Conservation (phyloP, 23 tunicate genomes). For the Halocynthia aurantium region DNA sequence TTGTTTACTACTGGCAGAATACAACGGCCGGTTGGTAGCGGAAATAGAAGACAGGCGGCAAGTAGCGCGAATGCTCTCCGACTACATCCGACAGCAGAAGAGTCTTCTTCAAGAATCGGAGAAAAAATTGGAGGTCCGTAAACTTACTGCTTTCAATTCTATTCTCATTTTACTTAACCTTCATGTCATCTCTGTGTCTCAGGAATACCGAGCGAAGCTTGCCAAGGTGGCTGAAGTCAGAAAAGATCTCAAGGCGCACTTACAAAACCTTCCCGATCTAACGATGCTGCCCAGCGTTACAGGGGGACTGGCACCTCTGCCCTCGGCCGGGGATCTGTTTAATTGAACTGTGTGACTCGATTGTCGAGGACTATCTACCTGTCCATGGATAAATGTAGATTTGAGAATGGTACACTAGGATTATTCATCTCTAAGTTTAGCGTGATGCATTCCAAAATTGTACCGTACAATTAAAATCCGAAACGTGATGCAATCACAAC, state of each 20-base stretch:
- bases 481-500: too few relatives aligned
- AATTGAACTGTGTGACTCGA: constrained; percentile 17
- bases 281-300: constrained; percentile 90
- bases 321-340: constrained; percentile 90
- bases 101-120: constrained; percentile 69
- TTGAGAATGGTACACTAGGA: too few relatives aligned
- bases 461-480: too few relatives aligned
- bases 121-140: constrained; percentile 28
- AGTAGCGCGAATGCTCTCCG: constrained; percentile 86
- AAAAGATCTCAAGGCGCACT: constrained; percentile 77
- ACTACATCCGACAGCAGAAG: constrained; percentile 59
- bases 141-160: neutral
- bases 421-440: too few relatives aligned
- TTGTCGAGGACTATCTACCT: too few relatives aligned
- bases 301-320: constrained; percentile 85
- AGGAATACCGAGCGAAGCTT: constrained; percentile 54
- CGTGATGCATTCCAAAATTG: too few relatives aligned
- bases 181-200: too few relatives aligned
- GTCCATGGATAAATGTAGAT: too few relatives aligned
- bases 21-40: constrained; percentile 64
- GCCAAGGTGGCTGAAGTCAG: constrained; percentile 65
- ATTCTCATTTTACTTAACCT: too few relatives aligned
- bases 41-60: constrained; percentile 80
- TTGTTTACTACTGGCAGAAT: constrained; percentile 68
- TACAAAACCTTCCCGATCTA: constrained; percentile 84